Evolutionary conservation across 2,113 vertebrate species (phyloP).

Genomic region (Cinclus mexicanus): DNA sequence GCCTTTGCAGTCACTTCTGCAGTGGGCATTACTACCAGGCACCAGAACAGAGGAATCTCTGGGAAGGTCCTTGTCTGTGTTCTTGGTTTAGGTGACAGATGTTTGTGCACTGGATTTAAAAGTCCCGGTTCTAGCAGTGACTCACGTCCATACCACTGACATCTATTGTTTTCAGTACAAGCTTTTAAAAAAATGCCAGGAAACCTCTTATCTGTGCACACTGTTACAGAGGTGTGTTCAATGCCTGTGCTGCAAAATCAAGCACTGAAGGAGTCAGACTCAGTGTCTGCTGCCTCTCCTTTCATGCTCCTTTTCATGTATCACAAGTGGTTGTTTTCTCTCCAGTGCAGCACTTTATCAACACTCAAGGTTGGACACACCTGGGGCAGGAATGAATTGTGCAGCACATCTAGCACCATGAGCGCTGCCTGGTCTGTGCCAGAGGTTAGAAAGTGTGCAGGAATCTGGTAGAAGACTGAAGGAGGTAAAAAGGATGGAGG

Average conservation of each 20-base stretch:
- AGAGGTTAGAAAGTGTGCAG: neutral
- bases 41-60: neutral
- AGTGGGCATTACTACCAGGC: neutral
- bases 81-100: neutral
- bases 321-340: neutral
- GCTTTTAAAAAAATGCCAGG: neutral
- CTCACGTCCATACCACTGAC: rapidly evolving
- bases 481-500: neutral
- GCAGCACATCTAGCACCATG: rapidly evolving
- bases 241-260: neutral
- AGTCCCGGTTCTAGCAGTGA: neutral
- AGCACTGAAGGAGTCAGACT: neutral
- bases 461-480: neutral
- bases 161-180: neutral
- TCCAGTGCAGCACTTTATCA: neutral
- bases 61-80: neutral
- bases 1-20: neutral
- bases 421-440: neutral
- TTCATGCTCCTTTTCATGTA: neutral
- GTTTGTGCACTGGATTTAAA: neutral
- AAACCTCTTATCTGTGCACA: neutral
- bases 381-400: neutral
- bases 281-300: neutral
- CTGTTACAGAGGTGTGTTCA: rapidly evolving
- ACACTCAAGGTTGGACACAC: neutral